Evolutionary conservation across 1,140 invertebrate species (phyloP).

Genomic region (Linepithema humile): DNA sequence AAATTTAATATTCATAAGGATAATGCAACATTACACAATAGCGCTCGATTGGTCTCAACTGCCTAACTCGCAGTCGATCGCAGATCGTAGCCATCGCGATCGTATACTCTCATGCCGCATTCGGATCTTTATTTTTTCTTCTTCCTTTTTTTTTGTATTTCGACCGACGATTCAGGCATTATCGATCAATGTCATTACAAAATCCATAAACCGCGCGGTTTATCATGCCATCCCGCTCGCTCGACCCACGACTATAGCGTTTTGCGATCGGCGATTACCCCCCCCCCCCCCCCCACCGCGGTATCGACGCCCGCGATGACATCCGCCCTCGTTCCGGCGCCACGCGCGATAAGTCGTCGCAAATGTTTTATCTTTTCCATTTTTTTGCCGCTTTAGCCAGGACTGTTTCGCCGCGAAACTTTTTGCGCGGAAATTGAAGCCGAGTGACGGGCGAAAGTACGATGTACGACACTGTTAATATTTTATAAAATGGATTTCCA

Average conservation of each 20-base stretch:
- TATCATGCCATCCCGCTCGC: constrained; percentile 27
- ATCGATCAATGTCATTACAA: constrained; percentile 34
- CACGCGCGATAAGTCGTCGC: constrained; percentile 44
- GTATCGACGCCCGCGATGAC: constrained; percentile 28
- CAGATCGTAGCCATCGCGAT: constrained; percentile 6
- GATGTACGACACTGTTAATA: not conserved
- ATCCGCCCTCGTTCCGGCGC: constrained; percentile 35
- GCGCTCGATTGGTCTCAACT: constrained; percentile 56
- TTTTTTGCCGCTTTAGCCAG: not conserved
- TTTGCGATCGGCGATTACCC: constrained; percentile 62
- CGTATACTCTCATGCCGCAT: not conserved
- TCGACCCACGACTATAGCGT: not conserved
- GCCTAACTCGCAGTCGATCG: not conserved
- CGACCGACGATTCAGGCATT: constrained; percentile 49
- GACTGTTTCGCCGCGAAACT: constrained; percentile 12
- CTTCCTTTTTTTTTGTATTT: constrained; percentile 59
- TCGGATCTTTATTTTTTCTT: constrained; percentile 49
- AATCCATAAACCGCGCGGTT: constrained; percentile 60
- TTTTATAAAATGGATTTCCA: constrained; percentile 9
- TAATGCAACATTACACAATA: constrained; percentile 19
- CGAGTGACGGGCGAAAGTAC: constrained; percentile 18
- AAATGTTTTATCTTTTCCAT: constrained; percentile 4
- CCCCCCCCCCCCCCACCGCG: constrained; percentile 25
- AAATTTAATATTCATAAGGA: constrained; percentile 51
- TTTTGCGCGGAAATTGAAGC: constrained; percentile 37